Evolutionary conservation across 2,797 vertebrate genomes (phyloP), one percentile per base, ranked within the genome.

Genomic region (Schizopygopsis malacanthus): DNA sequence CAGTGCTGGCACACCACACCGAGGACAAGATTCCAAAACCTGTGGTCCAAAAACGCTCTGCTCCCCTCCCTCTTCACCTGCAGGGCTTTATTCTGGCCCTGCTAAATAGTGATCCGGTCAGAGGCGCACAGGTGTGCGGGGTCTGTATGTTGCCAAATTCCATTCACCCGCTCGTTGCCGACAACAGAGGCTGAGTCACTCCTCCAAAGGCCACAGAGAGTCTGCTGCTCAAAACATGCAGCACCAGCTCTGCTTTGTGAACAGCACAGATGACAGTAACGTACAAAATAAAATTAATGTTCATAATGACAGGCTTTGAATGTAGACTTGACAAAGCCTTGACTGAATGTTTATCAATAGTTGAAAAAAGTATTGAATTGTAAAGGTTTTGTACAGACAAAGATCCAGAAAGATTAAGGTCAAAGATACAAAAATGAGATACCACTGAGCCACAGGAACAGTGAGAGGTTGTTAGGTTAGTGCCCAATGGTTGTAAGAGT

Each of bases 21-120:
- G 71, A 85, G 81, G 63, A 90, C 86, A n/a, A 37, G 86, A 77
- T 87, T 93, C 94, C 92, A 94, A 94, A 91, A 90, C 92, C 88
- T 90, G 89, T 86, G 86, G 90, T 92, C 90, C 90, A 92, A 94
- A 79, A 79, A 45, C 6, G 8, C 67, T 79, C 56, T 72, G 91
- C 91, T 89, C 88, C 79, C 1, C 87, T 90, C 91, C 84, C 90
- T 89, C 91, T 91, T 91, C 85, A 80, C 73, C 92, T 90, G 88
- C 28, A n/a, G 88, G 91, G 90, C 91, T 91, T 91, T 92, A 86
- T 90, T 88, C 88, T 72, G 89, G 87, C 92, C 83, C 88, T 79
- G 92, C 92, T 94, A 94, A 94, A 94, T 92, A 93, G 91, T 90
- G 94, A 93, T 93, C 93, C 88, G 92, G 92, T 89, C 93, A 93